Evolutionary conservation across 2,797 vertebrate genomes (phyloP), one percentile per base, ranked within the genome.

Genomic region (Heterohyrax brucei): DNA sequence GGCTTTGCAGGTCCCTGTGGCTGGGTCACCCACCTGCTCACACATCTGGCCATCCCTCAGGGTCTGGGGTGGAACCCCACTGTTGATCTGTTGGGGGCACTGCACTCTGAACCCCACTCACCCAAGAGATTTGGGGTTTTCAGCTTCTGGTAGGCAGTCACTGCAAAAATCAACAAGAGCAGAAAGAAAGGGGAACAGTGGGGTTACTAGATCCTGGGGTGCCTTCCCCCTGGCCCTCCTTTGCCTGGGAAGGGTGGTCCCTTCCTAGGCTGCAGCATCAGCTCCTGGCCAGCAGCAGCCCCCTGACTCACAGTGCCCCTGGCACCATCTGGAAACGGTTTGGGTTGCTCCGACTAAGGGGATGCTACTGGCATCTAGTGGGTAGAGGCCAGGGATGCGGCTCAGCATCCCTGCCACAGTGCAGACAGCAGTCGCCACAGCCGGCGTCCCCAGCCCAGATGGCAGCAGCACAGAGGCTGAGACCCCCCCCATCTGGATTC

Each of bases 341-440:
- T 62, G 61, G 26, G 64, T 48, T 91, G 64, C 78, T 91, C n/a
- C 73, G 70, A 80, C 85, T n/a, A 80, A 94, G 84, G 70, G 70
- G 90, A 80, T 95, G 94, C 92, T 96, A 53, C 92, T 96, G 92
- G 88, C 86, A 94, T 86, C 92, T 95, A 96, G 87, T 79, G 92
- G 87, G 95, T 91, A 73, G 64, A 93, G 82, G 59, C 72, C 18
- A 59, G 30, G 94, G 91, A 73, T 85, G 68, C 91, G 62, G 73
- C 9, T 18, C 1, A 61, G 18, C 39, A 2, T 21, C 79, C n/a
- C 39, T 39, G 39, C 39, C 56, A 13, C 10, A 33, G 10, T 6
- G 3, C 39, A 53, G 8, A 76, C 39, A 33, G 24, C 46, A 61
- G 70, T 68, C 53, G 46, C 62, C 48, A 66, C 33, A 50, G 30